phyloP scores from a whole-genome alignment of 2,113 vertebrate species.

The Pluvialis apricaria region DNA sequence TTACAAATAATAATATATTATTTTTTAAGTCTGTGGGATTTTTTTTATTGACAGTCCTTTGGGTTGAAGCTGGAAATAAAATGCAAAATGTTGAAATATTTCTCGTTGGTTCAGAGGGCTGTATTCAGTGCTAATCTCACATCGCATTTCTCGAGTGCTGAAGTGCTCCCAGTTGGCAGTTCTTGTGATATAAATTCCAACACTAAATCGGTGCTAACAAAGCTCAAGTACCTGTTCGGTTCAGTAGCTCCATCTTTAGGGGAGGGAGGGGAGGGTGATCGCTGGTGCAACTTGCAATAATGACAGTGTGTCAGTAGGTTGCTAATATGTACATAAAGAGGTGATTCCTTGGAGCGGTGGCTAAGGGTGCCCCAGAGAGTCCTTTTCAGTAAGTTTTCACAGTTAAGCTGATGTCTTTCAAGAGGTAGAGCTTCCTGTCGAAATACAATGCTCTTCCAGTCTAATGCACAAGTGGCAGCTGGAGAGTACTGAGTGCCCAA shows the following conservation, averaged over 20 bases:
- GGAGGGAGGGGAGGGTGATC: not conserved
- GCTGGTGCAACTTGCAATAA: not conserved
- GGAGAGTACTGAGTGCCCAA: not conserved
- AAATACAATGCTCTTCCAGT: not conserved
- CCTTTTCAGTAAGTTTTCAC: not conserved
- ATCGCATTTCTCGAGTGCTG: not conserved
- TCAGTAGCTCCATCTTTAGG: slow-evolving; percentile 21
- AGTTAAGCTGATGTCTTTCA: not conserved
- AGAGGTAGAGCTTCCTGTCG: not conserved
- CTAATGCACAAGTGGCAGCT: not conserved
- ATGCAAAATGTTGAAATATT: not conserved
- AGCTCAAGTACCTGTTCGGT: slow-evolving; percentile 17
- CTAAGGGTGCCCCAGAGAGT: slow-evolving; percentile 8
- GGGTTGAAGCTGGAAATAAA: slow-evolving; percentile 20
- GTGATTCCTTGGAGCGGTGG: not conserved
- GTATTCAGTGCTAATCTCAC: not conserved
- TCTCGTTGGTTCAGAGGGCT: not conserved
- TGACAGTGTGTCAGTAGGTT: slow-evolving; percentile 4
- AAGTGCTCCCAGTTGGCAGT: slow-evolving; percentile 28
- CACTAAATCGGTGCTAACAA: slow-evolving; percentile 27
- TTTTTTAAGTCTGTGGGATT: not conserved
- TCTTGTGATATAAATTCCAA: not conserved
- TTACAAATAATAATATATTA: slow-evolving; percentile 25
- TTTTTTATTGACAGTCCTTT: slow-evolving; percentile 31
- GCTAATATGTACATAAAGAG: not conserved